Evolutionary conservation across 2,797 vertebrate genomes (phyloP).

Genomic region (Microhierax caerulescens): DNA sequence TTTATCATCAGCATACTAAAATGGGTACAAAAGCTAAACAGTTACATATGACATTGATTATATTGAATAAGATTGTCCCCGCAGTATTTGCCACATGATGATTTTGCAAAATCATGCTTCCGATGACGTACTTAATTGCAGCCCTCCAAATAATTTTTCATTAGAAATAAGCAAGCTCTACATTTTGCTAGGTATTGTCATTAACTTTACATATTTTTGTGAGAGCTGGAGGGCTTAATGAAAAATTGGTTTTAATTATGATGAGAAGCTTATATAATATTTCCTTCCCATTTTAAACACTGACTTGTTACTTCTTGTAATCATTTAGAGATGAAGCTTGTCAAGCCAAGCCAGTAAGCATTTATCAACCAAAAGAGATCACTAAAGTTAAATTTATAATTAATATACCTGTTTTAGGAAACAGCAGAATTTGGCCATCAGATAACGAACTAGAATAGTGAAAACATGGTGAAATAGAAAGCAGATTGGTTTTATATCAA

Average conservation of each 20-base stretch:
- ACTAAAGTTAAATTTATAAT: background rate
- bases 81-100: background rate
- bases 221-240: background rate
- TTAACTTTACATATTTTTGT: slow-evolving; percentile 14
- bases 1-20: slow-evolving; percentile 34
- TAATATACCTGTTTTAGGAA: background rate
- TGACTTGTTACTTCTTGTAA: slow-evolving; percentile 11
- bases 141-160: slow-evolving; percentile 10
- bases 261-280: background rate
- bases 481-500: background rate
- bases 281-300: slow-evolving; percentile 2
- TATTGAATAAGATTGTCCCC: slow-evolving; percentile 11
- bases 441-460: background rate
- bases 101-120: slow-evolving; percentile 27
- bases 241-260: slow-evolving; percentile 33
- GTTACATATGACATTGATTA: background rate
- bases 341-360: background rate
- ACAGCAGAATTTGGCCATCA: background rate
- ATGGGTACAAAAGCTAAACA: slow-evolving; percentile 10
- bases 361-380: slow-evolving; percentile 6
- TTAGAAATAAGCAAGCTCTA: slow-evolving; percentile 3
- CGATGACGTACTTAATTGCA: background rate
- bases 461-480: background rate
- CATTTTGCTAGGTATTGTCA: slow-evolving; percentile 17
- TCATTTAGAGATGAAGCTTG: slow-evolving; percentile 6